phyloP scores from a whole-genome alignment of 2,113 vertebrate species.

The Microcebus jonahi region DNA sequence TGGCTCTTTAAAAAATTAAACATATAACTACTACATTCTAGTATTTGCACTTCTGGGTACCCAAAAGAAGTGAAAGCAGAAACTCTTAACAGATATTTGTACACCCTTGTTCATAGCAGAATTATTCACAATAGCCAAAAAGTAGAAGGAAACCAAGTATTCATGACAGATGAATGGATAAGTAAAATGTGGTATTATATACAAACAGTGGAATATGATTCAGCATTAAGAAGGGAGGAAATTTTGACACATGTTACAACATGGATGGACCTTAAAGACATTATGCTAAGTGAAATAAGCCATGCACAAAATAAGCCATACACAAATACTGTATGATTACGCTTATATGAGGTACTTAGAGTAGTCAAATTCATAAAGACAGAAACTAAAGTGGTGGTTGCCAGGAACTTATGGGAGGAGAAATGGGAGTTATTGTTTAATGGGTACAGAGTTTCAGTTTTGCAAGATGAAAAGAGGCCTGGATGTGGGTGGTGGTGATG shows the following conservation, averaged over 20 bases:
- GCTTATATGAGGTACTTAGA: neutral
- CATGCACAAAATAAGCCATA: neutral
- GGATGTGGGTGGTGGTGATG: neutral
- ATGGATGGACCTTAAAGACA: neutral
- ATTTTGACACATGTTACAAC: neutral
- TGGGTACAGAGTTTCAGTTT: neutral
- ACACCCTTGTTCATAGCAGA: neutral
- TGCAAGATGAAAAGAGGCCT: neutral
- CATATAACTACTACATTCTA: neutral
- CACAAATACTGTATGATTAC: neutral
- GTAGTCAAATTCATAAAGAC: neutral
- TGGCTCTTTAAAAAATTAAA: neutral
- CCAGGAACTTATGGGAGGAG: neutral
- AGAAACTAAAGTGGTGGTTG: neutral
- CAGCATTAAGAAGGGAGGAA: neutral
- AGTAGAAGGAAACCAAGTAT: neutral
- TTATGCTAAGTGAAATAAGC: neutral
- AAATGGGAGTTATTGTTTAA: neutral
- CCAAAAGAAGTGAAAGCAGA: neutral
- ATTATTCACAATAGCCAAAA: neutral
- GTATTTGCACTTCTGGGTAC: neutral
- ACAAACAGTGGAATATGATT: neutral
- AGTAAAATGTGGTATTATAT: neutral
- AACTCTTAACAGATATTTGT: neutral
- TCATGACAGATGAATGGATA: neutral